A percentile compares a stretch with the other conserved stretches of the same genome.
phyloP scores from a whole-genome alignment of 1,140 invertebrate genomes.

The Brachionus paranguensis region DNA sequence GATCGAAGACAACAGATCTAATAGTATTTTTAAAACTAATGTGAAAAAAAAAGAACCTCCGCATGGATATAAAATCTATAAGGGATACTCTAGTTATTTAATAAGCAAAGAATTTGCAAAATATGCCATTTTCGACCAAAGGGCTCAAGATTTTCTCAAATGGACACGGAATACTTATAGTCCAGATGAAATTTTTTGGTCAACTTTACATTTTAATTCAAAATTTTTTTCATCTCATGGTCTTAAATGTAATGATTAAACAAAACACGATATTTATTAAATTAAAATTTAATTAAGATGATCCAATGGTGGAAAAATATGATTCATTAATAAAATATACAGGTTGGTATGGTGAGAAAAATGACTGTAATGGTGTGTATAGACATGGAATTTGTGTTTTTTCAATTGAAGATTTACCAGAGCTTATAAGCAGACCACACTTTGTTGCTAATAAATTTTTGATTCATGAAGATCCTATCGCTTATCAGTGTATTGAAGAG shows the following conservation, averaged over 20 bases:
- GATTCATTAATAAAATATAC: background rate
- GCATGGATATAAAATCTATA: slow-evolving; percentile 43
- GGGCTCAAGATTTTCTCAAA: slow-evolving; percentile 43
- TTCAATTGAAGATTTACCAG: slow-evolving; percentile 46
- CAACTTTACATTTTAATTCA: slow-evolving; percentile 11
- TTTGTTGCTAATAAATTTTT: slow-evolving; percentile 53
- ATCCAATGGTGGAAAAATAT: background rate
- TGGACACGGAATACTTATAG: slow-evolving; percentile 45
- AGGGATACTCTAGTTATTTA: slow-evolving; percentile 47
- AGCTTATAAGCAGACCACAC: slow-evolving; percentile 12
- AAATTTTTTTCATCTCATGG: background rate
- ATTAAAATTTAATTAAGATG: background rate
- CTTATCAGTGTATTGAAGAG: slow-evolving; percentile 49
- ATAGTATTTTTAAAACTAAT: background rate
- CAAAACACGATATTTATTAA: background rate
- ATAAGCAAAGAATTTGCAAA: slow-evolving; percentile 48
- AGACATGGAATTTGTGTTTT: slow-evolving; percentile 47
- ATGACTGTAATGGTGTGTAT: background rate
- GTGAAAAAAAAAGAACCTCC: slow-evolving; percentile 40
- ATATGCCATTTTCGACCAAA: slow-evolving; percentile 43
- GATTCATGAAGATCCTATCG: slow-evolving; percentile 43
- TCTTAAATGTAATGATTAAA: background rate
- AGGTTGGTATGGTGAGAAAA: background rate
- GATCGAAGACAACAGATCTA: slow-evolving; percentile 34
- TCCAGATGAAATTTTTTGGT: slow-evolving; percentile 46